Evolutionary conservation across 2,113 vertebrate genomes (phyloP).

Genomic region (Chaetorhynchus papuensis): DNA sequence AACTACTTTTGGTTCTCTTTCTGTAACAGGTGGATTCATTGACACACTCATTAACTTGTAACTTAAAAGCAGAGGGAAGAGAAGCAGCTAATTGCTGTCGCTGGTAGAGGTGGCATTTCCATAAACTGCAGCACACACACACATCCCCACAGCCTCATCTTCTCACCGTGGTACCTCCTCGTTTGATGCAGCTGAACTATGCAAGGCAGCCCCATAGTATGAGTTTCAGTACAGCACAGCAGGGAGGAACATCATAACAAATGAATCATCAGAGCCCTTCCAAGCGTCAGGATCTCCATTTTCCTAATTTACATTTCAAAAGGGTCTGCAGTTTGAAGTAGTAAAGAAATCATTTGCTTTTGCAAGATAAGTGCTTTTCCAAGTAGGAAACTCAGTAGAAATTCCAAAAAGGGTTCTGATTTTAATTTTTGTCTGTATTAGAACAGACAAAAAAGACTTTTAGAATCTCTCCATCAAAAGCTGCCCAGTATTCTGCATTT

Average conservation of each 20-base stretch:
- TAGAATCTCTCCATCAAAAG: not conserved
- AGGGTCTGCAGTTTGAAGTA: slow-evolving; percentile 14
- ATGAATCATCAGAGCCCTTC: slow-evolving; percentile 46
- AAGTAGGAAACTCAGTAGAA: slow-evolving; percentile 35
- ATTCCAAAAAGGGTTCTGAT: slow-evolving; percentile 23
- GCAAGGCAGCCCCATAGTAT: not conserved
- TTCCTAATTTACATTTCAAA: slow-evolving; percentile 70
- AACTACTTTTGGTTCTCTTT: not conserved
- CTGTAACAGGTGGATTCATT: not conserved
- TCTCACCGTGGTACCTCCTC: not conserved
- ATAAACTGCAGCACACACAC: not conserved
- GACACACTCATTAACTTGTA: not conserved
- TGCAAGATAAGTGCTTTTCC: slow-evolving; percentile 61
- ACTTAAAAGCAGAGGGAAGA: slow-evolving; percentile 7
- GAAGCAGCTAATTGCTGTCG: not conserved
- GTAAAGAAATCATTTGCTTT: slow-evolving; percentile 66
- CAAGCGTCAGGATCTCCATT: slow-evolving; percentile 11
- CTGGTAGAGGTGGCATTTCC: not conserved
- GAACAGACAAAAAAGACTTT: slow-evolving; percentile 25
- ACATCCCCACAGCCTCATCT: not conserved
- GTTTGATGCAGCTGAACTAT: not conserved
- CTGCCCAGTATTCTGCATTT: not conserved
- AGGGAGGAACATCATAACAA: slow-evolving; percentile 10
- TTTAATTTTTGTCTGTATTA: slow-evolving; percentile 39
- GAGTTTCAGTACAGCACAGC: not conserved